Percentiles rank a stretch among this genome's conserved stretches.
phyloP scores from a whole-genome alignment of 2,113 vertebrate species.

The Ondatra zibethicus region DNA sequence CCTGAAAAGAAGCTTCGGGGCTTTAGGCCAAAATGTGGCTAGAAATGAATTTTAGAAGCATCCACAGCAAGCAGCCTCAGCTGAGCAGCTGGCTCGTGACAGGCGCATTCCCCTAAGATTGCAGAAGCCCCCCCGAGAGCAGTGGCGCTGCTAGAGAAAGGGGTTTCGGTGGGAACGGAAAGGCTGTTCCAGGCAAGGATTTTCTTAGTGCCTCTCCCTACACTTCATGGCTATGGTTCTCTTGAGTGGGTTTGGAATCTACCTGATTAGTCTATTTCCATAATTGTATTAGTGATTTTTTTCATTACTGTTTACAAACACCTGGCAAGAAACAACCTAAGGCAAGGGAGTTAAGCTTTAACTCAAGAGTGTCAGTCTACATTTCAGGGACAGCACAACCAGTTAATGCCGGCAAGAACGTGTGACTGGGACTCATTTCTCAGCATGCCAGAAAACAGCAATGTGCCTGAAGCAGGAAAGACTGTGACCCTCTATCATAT shows the following conservation, averaged over 20 bases:
- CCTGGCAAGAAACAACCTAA: neutral
- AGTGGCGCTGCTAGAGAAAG: neutral
- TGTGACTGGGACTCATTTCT: neutral
- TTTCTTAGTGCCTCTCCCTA: neutral
- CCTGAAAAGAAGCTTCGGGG: slow-evolving; percentile 66
- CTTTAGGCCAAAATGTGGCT: slow-evolving; percentile 70
- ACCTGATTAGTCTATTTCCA: neutral
- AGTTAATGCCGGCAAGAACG: neutral
- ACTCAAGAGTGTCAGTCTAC: neutral
- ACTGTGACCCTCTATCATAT: no score
- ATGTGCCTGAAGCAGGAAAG: neutral
- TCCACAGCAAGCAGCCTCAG: neutral
- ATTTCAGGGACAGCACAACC: neutral
- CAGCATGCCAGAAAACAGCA: neutral
- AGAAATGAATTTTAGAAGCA: slow-evolving; percentile 56
- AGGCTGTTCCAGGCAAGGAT: fast-evolving
- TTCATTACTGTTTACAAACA: neutral
- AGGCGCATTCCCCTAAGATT: neutral
- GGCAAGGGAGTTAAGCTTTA: neutral
- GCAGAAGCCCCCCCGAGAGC: neutral
- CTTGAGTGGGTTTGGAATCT: neutral
- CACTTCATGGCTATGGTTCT: neutral
- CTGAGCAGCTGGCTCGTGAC: neutral
- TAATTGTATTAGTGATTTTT: neutral
- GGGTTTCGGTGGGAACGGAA: neutral